Percentiles rank a stretch among this genome's conserved stretches.
phyloP scores from a whole-genome alignment of 2,113 vertebrate species.

The Pollimyrus isidori region DNA sequence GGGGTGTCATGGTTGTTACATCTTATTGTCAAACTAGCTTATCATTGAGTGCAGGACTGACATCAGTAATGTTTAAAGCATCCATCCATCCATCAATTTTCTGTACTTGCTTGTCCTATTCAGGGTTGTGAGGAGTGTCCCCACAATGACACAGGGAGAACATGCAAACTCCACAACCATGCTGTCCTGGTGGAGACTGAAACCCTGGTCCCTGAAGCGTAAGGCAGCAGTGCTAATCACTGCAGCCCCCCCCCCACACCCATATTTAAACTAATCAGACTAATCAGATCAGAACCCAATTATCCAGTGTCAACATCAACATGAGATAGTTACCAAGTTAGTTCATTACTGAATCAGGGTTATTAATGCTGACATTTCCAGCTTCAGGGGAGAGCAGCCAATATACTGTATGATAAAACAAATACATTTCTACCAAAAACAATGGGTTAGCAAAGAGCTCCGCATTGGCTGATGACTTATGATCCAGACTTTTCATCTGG shows the following conservation, averaged over 20 bases:
- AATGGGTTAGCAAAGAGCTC: background rate
- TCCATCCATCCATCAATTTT: background rate
- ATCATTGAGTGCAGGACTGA: background rate
- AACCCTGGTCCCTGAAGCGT: background rate
- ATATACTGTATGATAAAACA: background rate
- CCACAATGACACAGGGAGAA: background rate
- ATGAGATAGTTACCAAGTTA: background rate
- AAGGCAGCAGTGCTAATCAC: background rate
- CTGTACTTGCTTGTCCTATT: background rate
- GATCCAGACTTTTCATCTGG: background rate
- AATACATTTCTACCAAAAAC: background rate
- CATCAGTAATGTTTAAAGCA: background rate
- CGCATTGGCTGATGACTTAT: background rate
- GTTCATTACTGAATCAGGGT: background rate
- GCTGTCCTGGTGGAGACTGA: background rate
- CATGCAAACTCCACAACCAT: background rate
- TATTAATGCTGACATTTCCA: background rate
- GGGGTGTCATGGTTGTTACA: background rate
- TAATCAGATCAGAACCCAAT: background rate
- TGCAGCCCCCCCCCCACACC: background rate
- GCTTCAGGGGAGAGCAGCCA: background rate
- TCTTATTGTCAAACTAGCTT: background rate
- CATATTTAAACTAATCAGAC: background rate
- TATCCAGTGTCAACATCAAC: background rate
- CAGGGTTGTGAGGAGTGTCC: background rate